Base-by-base conservation (phyloP, 1,140 invertebrate species). In the Camponotus floridanus region DNA sequence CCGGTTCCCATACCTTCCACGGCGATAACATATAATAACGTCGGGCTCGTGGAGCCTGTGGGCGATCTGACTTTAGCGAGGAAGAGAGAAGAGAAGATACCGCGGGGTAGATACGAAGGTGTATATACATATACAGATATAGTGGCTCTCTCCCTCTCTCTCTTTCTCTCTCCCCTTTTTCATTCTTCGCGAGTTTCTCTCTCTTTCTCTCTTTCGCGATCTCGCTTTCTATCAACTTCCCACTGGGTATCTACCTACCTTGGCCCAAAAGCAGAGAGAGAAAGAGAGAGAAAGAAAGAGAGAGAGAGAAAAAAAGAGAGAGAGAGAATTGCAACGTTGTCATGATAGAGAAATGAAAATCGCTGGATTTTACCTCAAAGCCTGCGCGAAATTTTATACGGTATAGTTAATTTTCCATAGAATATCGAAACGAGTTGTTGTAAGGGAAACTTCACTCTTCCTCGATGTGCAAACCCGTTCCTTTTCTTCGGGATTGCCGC, bases 1-100 rank as follows among this genome's bases (percentile, higher is more conserved):
- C 93, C 87, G 88, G 90, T 94, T 94, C 94, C 94, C 94, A 94
- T 94, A 94, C 92, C 93, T 92, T 93, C 92, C 91, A 91, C 73
- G 85, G 89, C 92, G 92, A 93, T 93, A 93, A 93, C 92, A 92
- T 92, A 92, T 93, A 93, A 93, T 93, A 93, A 93, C 92, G 92
- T 92, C 91, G 91, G 88, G 87, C 91, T 88, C 87, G 89, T 88
- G 91, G 64, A 89, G 87, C 91, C 92, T 87, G 81, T 76, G 87
- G 93, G 88, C 87, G 88, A 91, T 92, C 91, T 88, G 90, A 93
- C 92, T 93, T 92, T 80, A 86, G 74, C 87, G 91, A 67, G 78
- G 73, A 79, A 89, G 81, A 87, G 87, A 90, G 87, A 91, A 83
- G 73, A 61, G 83, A 87, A 87, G 76, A 90, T 85, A 90, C 90